Conservation (phyloP, 2,888 invertebrate genomes). For the Falcaria lacertinaria region DNA sequence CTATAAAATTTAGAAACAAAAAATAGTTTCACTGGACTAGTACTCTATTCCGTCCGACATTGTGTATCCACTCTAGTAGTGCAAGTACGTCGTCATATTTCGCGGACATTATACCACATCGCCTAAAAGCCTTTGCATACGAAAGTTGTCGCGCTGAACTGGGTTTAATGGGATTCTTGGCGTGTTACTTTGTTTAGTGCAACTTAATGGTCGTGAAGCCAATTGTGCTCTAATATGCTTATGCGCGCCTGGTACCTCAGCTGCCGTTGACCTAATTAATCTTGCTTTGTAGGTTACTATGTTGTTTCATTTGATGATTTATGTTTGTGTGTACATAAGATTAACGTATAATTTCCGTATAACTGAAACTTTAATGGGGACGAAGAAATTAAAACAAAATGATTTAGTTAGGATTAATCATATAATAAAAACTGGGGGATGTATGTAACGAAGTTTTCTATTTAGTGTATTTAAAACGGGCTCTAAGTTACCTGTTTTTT, state of each 20-base stretch:
- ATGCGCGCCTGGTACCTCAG: conserved; percentile 4
- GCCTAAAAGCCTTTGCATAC: conserved; percentile 48
- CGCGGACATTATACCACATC: conserved; percentile 38
- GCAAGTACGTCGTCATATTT: conserved; percentile 33
- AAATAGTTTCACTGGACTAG: conserved; percentile 1
- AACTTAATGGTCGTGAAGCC: conserved; percentile 4
- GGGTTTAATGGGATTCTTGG: conserved; percentile 27
- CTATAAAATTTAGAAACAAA: no score
- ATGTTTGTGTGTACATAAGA: no score
- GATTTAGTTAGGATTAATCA: no score
- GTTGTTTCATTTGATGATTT: no score
- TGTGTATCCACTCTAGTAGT: conserved; percentile 18
- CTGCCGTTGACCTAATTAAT: conserved; percentile 1
- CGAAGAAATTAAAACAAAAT: no score
- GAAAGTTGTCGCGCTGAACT: conserved; percentile 30
- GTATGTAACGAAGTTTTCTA: no score
- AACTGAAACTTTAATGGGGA: no score
- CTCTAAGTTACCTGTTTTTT: no score
- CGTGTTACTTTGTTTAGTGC: conserved; percentile 11
- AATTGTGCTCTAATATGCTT: conserved; percentile 1
- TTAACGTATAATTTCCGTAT: no score
- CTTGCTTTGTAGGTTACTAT: neutral
- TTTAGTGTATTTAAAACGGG: no score
- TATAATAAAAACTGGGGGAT: no score
- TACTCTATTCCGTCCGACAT: conserved; percentile 7